phyloP scores from a whole-genome alignment of 23 tunicate genomes.

The Diplosoma virens region DNA sequence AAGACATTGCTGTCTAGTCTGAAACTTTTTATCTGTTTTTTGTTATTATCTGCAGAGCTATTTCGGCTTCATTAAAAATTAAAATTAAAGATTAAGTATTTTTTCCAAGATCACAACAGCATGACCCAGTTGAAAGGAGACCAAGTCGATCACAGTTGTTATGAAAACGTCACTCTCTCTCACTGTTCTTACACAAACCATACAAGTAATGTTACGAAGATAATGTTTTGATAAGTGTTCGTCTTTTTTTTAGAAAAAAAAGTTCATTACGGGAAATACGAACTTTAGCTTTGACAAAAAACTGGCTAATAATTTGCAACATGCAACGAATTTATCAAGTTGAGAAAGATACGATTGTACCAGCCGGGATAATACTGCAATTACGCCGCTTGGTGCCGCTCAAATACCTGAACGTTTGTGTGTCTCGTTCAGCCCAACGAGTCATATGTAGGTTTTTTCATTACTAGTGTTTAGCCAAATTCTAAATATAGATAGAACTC shows the following conservation, averaged over 20 bases:
- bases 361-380: constrained; percentile 55
- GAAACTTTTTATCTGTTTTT: too few species aligned
- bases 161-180: too few species aligned
- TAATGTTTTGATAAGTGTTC: too few species aligned
- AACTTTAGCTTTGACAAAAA: constrained; percentile 70
- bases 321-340: constrained; percentile 64
- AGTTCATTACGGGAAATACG: constrained; percentile 53
- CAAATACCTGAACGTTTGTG: constrained; percentile 34
- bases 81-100: too few species aligned
- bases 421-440: constrained; percentile 19
- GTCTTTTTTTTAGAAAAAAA: constrained; percentile 21
- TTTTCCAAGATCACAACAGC: too few species aligned
- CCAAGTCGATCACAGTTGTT: too few species aligned
- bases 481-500: background rate
- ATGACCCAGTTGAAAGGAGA: too few species aligned
- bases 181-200: too few species aligned
- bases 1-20: too few species aligned
- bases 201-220: too few species aligned
- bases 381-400: constrained; percentile 82
- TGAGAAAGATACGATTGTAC: constrained; percentile 49
- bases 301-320: constrained; percentile 78
- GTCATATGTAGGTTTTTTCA: constrained; percentile 28
- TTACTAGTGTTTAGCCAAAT: background rate
- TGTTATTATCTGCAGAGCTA: too few species aligned
- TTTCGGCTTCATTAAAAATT: too few species aligned